Evolutionary conservation across 2,113 vertebrate species (phyloP), one percentile per base, ranked within the genome.

Genomic region (Pteruthius melanotis): DNA sequence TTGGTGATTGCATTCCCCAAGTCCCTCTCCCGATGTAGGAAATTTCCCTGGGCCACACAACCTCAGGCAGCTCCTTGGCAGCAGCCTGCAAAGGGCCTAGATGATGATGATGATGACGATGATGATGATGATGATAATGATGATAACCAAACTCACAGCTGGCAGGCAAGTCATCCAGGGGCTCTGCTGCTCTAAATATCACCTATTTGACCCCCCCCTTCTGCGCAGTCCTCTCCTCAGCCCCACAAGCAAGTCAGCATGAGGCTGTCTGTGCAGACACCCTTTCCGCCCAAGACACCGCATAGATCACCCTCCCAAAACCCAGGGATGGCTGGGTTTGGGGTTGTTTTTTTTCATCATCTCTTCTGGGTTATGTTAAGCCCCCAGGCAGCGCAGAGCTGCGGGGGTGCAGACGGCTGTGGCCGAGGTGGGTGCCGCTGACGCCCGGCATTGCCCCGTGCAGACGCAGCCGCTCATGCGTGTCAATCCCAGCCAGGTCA

Each of bases 401-500:
- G 52, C 27, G 5, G 40, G 12, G 8, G 49, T 1, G 2, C 31
- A 5, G 83, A 23, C 9, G 47, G 40, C 47, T 0, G 7, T 22
- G 64, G 45, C 33, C 42, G 5, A 44, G 16, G 64, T 30, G 6
- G 20, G 8, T 10, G 49, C 30, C 59, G 5, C 79, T n/a, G 18
- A 6, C 0, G 0, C 61, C 4, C 0, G 19, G 0, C 74, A 74
- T 37, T 17, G 19, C 27, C 59, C 68, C 0, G 11, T 31, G 59
- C 68, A 17, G 81, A 39, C 10, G 69, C 64, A 26, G 83, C 47
- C 27, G 15, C 83, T 96, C 88, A 83, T 26, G 89, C 79, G 4
- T 79, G 83, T 20, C 66, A 78, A 92, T 96, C n/a, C 78, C 81
- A 31, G 94, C 39, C 64, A 45, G 97, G 94, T 92, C 94, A 87